Evolutionary conservation across 2,888 invertebrate genomes (phyloP), one percentile per base, ranked within the genome.

Genomic region (Neocrepidodera transversa): DNA sequence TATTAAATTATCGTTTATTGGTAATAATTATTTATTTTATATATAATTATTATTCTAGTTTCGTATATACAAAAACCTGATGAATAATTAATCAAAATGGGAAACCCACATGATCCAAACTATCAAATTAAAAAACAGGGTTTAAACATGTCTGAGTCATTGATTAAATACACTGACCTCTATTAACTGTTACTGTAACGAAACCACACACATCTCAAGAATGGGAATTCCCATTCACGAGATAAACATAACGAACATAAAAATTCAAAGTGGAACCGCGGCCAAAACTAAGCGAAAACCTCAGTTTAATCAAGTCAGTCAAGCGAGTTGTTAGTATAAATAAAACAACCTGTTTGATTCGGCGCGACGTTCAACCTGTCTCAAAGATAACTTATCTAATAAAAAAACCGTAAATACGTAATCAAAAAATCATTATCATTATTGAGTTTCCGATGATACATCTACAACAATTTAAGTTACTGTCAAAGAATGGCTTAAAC

Each of bases 141-240:
- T n/a, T n/a, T n/a, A n/a, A n/a, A n/a, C n/a, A n/a, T n/a, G n/a
- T n/a, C n/a, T n/a, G n/a, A n/a, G n/a, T n/a, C n/a, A n/a, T n/a
- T n/a, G n/a, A n/a, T n/a, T n/a, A n/a, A n/a, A n/a, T n/a, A n/a
- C n/a, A n/a, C n/a, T n/a, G n/a, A n/a, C n/a, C n/a, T n/a, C n/a
- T n/a, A n/a, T n/a, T n/a, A n/a, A n/a, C n/a, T n/a, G n/a, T n/a
- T n/a, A n/a, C 8, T 30, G n/a, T 30, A 30, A n/a, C n/a, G n/a
- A n/a, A 30, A 8, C n/a, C 17, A 38, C 38, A 10, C 38, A 17
- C 35, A 7, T 18, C 32, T 48, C 10, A 16, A 48, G 35, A 17
- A 32, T 35, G 32, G 48, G 48, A 18, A 48, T 17, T 47, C 48
- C 48, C 45, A 26, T 45, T 26, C 23, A 43, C 13, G 13, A 18